Base-by-base conservation (phyloP, 2,797 vertebrate genomes). In the Scleropages formosus region DNA sequence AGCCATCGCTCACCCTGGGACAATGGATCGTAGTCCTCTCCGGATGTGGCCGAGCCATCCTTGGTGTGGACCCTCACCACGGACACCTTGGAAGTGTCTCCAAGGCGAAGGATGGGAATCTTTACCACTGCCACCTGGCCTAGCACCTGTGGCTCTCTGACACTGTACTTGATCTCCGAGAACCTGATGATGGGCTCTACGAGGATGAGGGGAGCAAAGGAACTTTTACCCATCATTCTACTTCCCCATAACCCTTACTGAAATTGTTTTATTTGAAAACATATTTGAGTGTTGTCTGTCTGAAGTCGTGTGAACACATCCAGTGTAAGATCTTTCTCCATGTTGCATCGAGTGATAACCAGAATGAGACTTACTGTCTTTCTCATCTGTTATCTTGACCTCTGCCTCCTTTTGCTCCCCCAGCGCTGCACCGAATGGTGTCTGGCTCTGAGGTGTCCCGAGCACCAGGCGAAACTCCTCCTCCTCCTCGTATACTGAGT, bases 41-140 rank as follows among this genome's bases (percentile, higher is more conserved):
- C 94, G 9, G 93, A 95, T 22, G 91, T 93, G 10, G 94, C 94
- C 72, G 94, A 96, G 51, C 94, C 94, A 8, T 95, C 94, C 75
- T 94, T 95, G 49, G 93, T 95, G 90, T 95, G 94, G 44, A 95
- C 89, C 84, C 94, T 90, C 73, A 96, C 94, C 80, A 95, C 80
- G 1, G 94, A 95, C 46, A 94, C 89, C 82, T 95, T 92, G 16
- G 94, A 95, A 10, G 90, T 90, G 81, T 96, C 94, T 20, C 95
- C 93, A 4, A 88, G 27, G 10, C 90, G 90, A 59, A 94, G 79
- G 74, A 95, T 85, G 15, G 93, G 91, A 82, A 95, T 94, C 84
- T 88, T 93, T 39, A 94, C 89, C 6, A 89, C 68, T 0, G 90
- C 88, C 12, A 89, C 59, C 13, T 92, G 87, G 1, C 93, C 92